Base-by-base conservation (phyloP, 1,140 invertebrate species). In the Anoplolepis gracilipes region DNA sequence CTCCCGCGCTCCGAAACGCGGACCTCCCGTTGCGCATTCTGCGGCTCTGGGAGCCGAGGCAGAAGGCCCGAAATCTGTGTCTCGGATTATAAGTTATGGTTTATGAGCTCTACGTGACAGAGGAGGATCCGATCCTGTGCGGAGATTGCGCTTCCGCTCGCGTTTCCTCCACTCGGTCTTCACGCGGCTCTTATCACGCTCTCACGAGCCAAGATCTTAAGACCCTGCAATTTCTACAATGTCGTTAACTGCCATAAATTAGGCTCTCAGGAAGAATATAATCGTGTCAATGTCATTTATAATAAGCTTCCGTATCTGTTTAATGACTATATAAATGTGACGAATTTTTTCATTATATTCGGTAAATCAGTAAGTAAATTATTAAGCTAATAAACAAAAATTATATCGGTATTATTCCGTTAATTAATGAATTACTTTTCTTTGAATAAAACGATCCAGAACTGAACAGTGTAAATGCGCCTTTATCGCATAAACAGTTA, bases 11-110 rank as follows among this genome's bases (percentile, higher is more conserved):
- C 73, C 84, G 65, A 30, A 62, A 33, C 6, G 30, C n/a, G 57
- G 90, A 93, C 90, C 91, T 88, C 91, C 92, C 73, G 91, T 86
- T 85, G 90, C 16, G 75, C 59, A 49, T 53, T 62, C 87, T 67
- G 75, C 36, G 85, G 79, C 76, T 89, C 78, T 84, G 87, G 59
- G 87, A 92, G 90, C 84, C 85, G 84, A 79, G 85, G 84, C 88
- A 79, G 87, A 88, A 86, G 86, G 84, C 84, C 87, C 79, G 78
- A 90, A 91, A 92, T 92, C 90, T 88, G 90, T 92, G 90, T 90
- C 89, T 82, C 78, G 88, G 87, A 88, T 92, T 91, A 91, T 91
- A 92, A 93, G 46, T 87, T 87, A 90, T 59, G 67, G 53, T 82
- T 77, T 61, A 76, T 57, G 79, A 77, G 57, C 25, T 49, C 46